These are phyloP conservation scores for Indri indri DNA, from an alignment of 2,113 vertebrate species.

Conservation along the genomic window DNA sequence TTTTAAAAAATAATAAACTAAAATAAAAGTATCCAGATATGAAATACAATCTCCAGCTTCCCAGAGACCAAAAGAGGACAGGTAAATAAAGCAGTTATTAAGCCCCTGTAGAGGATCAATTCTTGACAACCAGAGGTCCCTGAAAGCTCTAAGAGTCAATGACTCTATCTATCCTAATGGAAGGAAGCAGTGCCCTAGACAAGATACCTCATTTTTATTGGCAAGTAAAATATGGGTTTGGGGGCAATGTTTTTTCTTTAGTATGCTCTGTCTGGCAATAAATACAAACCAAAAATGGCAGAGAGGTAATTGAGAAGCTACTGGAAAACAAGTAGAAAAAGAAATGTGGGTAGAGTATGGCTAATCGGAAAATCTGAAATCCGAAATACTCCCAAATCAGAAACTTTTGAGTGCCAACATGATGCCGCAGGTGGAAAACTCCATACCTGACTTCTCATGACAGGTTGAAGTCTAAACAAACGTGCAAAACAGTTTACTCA, in stretches of 20 bases:
- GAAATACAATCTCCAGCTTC: neutral
- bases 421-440: neutral
- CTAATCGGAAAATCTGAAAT: neutral
- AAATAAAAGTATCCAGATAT: neutral
- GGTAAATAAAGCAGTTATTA: neutral
- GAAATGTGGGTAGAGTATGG: neutral
- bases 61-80: neutral
- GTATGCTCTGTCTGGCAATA: neutral
- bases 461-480: too few relatives aligned
- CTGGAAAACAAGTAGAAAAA: neutral
- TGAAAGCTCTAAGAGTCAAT: neutral
- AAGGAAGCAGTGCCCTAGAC: neutral
- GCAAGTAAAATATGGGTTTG: neutral
- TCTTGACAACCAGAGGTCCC: neutral
- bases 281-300: conserved; percentile 2
- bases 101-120: neutral
- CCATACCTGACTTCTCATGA: too few relatives aligned
- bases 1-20: too few relatives aligned
- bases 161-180: neutral
- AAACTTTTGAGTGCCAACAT: neutral
- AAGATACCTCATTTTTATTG: neutral
- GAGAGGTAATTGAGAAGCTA: neutral
- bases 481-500: too few relatives aligned
- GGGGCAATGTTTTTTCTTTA: neutral
- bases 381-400: neutral